Percentiles rank a stretch among this genome's conserved stretches.
These are phyloP conservation scores for Muscidifurax raptorellus DNA, from an alignment of 1,140 invertebrate species.

Conservation along the genomic window DNA sequence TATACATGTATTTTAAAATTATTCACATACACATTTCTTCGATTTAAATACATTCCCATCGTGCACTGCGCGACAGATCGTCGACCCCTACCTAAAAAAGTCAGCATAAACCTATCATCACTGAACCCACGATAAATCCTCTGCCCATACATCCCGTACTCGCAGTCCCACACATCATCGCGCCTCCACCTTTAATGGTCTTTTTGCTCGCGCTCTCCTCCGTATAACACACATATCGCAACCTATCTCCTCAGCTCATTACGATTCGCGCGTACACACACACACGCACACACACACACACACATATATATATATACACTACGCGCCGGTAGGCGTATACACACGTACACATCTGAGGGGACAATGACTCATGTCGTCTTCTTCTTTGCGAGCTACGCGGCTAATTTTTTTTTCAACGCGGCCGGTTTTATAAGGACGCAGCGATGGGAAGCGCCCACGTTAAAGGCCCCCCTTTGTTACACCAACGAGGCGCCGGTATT, in stretches of 20 bases:
- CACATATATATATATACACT: background rate
- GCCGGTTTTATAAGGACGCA: background rate
- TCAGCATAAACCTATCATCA: no score
- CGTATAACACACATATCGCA: background rate
- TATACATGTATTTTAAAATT: no score
- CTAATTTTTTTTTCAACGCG: background rate
- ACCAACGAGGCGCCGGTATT: background rate
- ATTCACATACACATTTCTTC: no score
- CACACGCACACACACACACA: background rate
- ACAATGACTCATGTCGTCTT: constrained; percentile 8
- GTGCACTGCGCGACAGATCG: no score
- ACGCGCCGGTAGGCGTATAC: background rate
- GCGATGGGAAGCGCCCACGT: background rate
- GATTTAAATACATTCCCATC: no score
- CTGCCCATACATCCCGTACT: background rate
- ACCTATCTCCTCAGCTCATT: background rate
- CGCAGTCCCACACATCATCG: background rate
- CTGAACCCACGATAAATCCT: background rate
- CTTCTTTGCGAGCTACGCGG: background rate
- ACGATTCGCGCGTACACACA: background rate
- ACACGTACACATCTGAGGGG: background rate
- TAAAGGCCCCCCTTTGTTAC: background rate
- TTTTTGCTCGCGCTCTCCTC: background rate
- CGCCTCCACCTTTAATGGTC: constrained; percentile 8
- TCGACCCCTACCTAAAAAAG: no score